phyloP scores from a whole-genome alignment of 2,797 vertebrate genomes.

The Erithacus rubecula region DNA sequence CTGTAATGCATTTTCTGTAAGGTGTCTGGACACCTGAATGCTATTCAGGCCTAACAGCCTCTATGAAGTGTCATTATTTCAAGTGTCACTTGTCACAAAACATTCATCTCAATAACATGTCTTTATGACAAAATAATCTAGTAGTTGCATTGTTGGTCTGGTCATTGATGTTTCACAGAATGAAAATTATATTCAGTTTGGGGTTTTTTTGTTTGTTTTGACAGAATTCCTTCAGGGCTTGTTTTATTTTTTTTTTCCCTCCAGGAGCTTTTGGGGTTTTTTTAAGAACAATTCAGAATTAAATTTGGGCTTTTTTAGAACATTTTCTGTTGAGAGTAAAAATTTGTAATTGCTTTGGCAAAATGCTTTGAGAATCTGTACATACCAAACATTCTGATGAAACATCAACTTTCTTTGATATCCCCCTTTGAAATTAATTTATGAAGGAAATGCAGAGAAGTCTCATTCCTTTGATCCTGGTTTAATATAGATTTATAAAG shows the following conservation, averaged over 20 bases:
- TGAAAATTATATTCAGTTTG: not conserved
- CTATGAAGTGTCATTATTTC: not conserved
- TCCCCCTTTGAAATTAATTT: not conserved
- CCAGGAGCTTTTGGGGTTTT: not conserved
- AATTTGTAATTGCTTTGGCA: not conserved
- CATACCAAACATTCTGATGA: not conserved
- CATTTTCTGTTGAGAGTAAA: not conserved
- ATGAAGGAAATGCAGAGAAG: not conserved
- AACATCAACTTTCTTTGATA: not conserved
- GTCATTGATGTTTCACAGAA: not conserved
- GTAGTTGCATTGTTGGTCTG: not conserved
- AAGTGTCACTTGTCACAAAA: not conserved
- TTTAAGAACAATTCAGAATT: not conserved
- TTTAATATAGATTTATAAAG: not conserved
- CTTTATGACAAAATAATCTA: not conserved
- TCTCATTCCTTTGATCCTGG: not conserved
- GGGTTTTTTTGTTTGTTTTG: not conserved
- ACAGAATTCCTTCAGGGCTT: not conserved
- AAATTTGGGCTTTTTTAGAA: not conserved
- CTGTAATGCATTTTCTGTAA: not conserved
- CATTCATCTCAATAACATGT: not conserved
- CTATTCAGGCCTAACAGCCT: not conserved
- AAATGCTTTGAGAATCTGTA: not conserved
- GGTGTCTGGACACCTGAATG: not conserved
- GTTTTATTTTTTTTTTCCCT: not conserved